Percentiles rank a stretch among this genome's conserved stretches.
These are phyloP conservation scores for Ethmia dodecea DNA, from an alignment of 2,888 invertebrate genomes.

Conservation along the genomic window DNA sequence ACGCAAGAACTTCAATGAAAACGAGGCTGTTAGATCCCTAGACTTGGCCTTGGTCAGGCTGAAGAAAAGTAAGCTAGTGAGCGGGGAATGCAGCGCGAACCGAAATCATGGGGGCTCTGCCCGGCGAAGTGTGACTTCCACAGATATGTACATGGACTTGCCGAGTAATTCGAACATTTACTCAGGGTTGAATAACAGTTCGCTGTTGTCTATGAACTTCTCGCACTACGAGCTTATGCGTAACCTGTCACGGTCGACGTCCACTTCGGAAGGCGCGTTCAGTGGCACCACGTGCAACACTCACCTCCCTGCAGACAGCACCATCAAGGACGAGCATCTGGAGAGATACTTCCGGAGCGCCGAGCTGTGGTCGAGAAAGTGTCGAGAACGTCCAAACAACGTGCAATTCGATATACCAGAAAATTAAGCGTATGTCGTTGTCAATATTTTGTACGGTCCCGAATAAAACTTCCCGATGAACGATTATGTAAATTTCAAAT, in stretches of 20 bases:
- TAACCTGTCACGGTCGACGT: constrained; percentile 54
- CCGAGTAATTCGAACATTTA: constrained; percentile 25
- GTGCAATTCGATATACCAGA: constrained; percentile 31
- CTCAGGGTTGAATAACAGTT: constrained; percentile 38
- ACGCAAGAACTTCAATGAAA: constrained; percentile 47
- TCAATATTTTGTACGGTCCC: neutral
- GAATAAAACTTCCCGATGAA: constrained; percentile 63
- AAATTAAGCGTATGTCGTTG: constrained; percentile 22
- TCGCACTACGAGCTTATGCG: constrained; percentile 63
- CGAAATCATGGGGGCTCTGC: constrained; percentile 19
- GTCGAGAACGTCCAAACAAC: constrained; percentile 26
- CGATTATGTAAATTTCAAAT: constrained; percentile 75
- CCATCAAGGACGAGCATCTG: constrained; percentile 51
- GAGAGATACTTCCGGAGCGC: constrained; percentile 61
- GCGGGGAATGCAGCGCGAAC: constrained; percentile 30
- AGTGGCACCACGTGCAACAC: constrained; percentile 48
- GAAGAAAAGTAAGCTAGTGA: constrained; percentile 52
- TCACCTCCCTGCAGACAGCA: constrained; percentile 32
- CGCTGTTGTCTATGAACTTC: constrained; percentile 61
- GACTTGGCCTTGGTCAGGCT: constrained; percentile 47
- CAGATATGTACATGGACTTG: constrained; percentile 42
- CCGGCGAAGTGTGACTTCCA: constrained; percentile 19
- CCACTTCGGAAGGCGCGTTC: constrained; percentile 53
- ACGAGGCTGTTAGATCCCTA: constrained; percentile 50
- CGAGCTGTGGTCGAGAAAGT: constrained; percentile 50